Conservation (phyloP, 37 sponge, comb jelly and placozoan genomes). For the Bolinopsis microptera region DNA sequence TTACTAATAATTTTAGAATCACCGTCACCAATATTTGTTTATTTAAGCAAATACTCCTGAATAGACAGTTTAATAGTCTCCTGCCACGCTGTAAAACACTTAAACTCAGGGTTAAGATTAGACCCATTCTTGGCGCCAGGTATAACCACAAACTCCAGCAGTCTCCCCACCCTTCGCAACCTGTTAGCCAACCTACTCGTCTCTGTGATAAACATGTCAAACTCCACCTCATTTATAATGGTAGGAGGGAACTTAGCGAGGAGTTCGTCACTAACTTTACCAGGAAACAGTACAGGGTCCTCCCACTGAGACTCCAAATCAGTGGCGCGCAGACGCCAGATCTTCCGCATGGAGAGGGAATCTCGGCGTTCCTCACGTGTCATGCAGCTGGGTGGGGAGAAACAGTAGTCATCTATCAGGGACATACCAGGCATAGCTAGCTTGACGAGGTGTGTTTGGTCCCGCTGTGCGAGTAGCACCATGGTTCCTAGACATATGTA, state of each 20-base stretch:
- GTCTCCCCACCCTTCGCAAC: background rate
- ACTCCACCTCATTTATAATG: constrained; percentile 29
- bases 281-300: background rate
- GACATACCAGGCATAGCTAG: constrained; percentile 52
- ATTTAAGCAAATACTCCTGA: constrained; percentile 20
- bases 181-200: constrained; percentile 1
- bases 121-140: constrained; percentile 38
- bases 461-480: constrained; percentile 21
- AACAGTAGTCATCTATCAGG: constrained; percentile 45
- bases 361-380: constrained; percentile 31
- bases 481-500: constrained; percentile 5
- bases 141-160: constrained; percentile 32
- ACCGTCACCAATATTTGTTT: too few species aligned
- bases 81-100: constrained; percentile 36
- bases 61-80: background rate
- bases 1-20: too few species aligned
- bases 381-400: constrained; percentile 7
- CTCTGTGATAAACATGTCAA: constrained; percentile 52
- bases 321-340: background rate
- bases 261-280: background rate
- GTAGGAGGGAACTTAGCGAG: constrained; percentile 30
- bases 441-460: constrained; percentile 2
- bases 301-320: background rate
- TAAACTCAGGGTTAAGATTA: constrained; percentile 1
- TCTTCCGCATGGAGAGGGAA: constrained; percentile 22